Evolutionary conservation across 1,140 invertebrate species (phyloP).

Genomic region (Lanistes nyassanus): DNA sequence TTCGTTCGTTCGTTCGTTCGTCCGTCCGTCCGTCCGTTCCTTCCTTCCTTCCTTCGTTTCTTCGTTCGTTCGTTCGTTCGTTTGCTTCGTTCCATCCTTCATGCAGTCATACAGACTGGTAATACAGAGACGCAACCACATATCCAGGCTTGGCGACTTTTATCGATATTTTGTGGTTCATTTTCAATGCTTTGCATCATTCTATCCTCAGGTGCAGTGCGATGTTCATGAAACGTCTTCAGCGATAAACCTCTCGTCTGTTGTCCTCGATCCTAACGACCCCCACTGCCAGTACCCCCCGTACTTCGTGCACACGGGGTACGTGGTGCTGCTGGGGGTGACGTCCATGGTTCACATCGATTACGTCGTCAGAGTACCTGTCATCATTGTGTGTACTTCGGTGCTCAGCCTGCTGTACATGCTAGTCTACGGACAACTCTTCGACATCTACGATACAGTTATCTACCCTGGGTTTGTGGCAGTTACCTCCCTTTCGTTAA

Average conservation of each 20-base stretch:
- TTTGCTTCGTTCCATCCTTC: too few species aligned
- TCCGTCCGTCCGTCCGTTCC: too few species aligned
- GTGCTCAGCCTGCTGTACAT: conserved; percentile 76
- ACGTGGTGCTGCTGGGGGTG: conserved; percentile 77
- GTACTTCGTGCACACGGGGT: conserved; percentile 78
- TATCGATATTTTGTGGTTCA: too few species aligned
- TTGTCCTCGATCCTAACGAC: conserved; percentile 20
- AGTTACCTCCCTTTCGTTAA: background rate
- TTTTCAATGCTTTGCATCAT: too few species aligned
- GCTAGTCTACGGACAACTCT: conserved; percentile 69
- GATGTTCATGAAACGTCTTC: conserved; percentile 19
- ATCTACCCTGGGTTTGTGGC: conserved; percentile 14
- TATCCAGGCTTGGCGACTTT: too few species aligned
- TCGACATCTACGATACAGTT: conserved; percentile 62
- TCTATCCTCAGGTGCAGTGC: conserved; percentile 24
- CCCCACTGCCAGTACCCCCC: conserved; percentile 72
- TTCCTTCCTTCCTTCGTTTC: too few species aligned
- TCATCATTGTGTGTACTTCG: conserved; percentile 74
- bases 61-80: too few species aligned
- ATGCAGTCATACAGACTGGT: too few species aligned
- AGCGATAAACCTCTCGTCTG: conserved; percentile 1
- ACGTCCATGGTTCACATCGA: conserved; percentile 79
- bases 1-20: too few species aligned
- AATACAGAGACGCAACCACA: too few species aligned
- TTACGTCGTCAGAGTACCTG: conserved; percentile 76